Percentiles rank a stretch among this genome's conserved stretches.
phyloP scores from a whole-genome alignment of 2,888 invertebrate genomes.

The Psylliodes chrysocephalus region DNA sequence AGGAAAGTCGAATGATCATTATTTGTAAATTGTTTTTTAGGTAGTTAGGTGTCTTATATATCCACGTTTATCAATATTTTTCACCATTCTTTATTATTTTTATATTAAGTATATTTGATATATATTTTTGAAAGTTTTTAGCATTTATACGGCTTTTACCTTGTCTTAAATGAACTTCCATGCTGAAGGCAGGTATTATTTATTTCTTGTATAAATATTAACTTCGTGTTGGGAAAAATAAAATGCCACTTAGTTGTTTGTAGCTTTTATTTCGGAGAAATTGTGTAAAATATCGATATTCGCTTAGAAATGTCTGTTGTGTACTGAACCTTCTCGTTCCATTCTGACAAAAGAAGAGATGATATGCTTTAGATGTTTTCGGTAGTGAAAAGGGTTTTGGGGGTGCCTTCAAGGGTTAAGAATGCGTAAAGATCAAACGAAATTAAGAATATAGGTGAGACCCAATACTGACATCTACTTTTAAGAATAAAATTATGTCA shows the following conservation, averaged over 20 bases:
- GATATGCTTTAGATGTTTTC: conserved; percentile 7
- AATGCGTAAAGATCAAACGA: conserved; percentile 7
- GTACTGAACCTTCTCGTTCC: not conserved
- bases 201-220: too few species aligned
- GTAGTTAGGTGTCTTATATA: too few species aligned
- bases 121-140: too few species aligned
- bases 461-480: not conserved
- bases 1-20: too few species aligned
- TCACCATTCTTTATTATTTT: too few species aligned
- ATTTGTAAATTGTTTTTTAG: too few species aligned
- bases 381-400: not conserved
- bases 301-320: conserved; percentile 4
- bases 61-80: too few species aligned
- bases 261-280: not conserved
- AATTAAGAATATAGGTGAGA: conserved; percentile 16
- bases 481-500: conserved; percentile 9
- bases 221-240: too few species aligned
- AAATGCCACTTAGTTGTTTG: not conserved
- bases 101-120: too few species aligned
- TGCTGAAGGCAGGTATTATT: too few species aligned
- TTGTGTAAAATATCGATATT: not conserved
- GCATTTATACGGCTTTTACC: too few species aligned
- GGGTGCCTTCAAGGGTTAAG: not conserved
- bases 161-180: too few species aligned
- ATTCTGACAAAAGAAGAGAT: conserved; percentile 3